Evolutionary conservation across 2,888 invertebrate species (phyloP).

Genomic region (Scelioninae gen. 1): DNA sequence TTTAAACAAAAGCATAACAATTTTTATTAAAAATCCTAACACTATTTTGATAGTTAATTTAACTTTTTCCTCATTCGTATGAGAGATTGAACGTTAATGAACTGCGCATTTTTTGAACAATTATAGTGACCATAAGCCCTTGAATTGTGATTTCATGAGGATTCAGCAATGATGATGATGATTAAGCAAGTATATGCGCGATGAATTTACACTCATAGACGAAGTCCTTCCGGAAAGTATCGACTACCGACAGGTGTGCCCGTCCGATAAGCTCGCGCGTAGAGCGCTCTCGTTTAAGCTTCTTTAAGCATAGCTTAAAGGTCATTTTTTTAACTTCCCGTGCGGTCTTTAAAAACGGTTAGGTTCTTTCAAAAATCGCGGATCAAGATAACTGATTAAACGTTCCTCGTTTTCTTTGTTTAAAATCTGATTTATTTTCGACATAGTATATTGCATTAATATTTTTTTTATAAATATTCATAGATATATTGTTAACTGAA

Average conservation of each 20-base stretch:
- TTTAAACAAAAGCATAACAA: conserved; percentile 2
- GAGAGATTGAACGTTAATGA: not conserved
- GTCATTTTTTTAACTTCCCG: conserved; percentile 56
- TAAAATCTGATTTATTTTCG: not conserved
- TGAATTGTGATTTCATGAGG: conserved; percentile 23
- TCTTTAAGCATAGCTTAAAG: conserved; percentile 70
- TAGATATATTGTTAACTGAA: too few relatives aligned
- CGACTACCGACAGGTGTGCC: conserved; percentile 70
- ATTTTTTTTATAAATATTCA: not conserved
- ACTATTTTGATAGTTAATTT: not conserved
- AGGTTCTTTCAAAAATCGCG: conserved; percentile 45
- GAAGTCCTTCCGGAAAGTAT: conserved; percentile 64
- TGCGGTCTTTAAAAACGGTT: conserved; percentile 49
- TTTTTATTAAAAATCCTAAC: not conserved
- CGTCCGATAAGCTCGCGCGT: conserved; percentile 70
- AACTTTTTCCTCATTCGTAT: not conserved
- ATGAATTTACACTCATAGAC: conserved; percentile 50
- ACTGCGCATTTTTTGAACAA: conserved; percentile 8
- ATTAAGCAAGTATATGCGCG: conserved; percentile 42
- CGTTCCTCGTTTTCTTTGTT: conserved; percentile 15
- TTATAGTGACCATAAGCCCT: conserved; percentile 9
- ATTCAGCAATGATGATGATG: conserved; percentile 38
- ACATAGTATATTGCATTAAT: not conserved
- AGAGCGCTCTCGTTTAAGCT: conserved; percentile 70
- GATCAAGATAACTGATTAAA: conserved; percentile 52